Evolutionary conservation across 2,888 invertebrate species (phyloP).

Genomic region (Aethes cnicana): DNA sequence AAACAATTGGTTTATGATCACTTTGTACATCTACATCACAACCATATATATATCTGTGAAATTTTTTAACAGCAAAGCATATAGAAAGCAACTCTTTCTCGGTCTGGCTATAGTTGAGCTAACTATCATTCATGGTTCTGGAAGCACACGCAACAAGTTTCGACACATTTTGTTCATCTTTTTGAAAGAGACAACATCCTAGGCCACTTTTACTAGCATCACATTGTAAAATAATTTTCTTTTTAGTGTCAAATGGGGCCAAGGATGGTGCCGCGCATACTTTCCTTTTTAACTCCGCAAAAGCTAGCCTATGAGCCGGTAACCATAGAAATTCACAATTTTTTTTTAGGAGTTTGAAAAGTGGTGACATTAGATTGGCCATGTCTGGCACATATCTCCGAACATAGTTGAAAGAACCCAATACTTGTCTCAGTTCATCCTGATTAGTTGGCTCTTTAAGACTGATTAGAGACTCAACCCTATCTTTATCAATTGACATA

Average conservation of each 20-base stretch:
- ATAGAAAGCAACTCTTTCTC: constrained; percentile 24
- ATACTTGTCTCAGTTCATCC: constrained; percentile 24
- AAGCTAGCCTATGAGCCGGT: constrained; percentile 28
- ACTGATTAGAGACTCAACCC: constrained; percentile 28
- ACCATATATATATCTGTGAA: constrained; percentile 25
- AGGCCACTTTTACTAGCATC: constrained; percentile 23
- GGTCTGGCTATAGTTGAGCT: constrained; percentile 28
- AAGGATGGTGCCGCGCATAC: constrained; percentile 7
- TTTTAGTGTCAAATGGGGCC: constrained; percentile 17
- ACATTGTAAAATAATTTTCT: constrained; percentile 26
- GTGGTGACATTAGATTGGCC: constrained; percentile 30
- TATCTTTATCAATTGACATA: constrained; percentile 26
- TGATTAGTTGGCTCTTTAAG: constrained; percentile 21
- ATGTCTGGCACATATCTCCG: constrained; percentile 32
- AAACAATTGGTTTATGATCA: constrained; percentile 15
- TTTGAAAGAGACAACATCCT: constrained; percentile 24
- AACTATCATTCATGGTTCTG: constrained; percentile 27
- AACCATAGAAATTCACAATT: constrained; percentile 32
- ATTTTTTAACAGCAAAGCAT: constrained; percentile 9
- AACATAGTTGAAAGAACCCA: constrained; percentile 32
- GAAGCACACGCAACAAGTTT: constrained; percentile 25
- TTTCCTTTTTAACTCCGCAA: constrained; percentile 17
- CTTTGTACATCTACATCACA: constrained; percentile 13
- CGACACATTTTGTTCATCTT: constrained; percentile 11
- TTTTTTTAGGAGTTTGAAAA: constrained; percentile 26